These are phyloP conservation scores for Platyrinchus mystaceus DNA, from an alignment of 2,797 vertebrate species.

Conservation along the genomic window DNA sequence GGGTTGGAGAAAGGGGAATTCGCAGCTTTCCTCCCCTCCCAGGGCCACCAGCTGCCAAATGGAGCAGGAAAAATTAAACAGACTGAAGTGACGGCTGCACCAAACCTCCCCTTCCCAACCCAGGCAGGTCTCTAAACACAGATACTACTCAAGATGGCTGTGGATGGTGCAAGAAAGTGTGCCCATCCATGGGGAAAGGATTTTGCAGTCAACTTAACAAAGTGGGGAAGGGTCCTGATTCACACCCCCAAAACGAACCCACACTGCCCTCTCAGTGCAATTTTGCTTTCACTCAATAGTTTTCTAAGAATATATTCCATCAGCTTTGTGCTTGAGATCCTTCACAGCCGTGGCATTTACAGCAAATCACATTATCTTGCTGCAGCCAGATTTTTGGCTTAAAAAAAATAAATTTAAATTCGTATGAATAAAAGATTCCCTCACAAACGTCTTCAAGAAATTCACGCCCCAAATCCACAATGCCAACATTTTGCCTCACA, in stretches of 20 bases:
- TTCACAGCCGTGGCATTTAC: constrained; percentile 19
- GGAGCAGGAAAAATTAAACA: background rate
- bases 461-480: background rate
- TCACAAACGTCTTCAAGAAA: constrained; percentile 31
- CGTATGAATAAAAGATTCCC: constrained; percentile 43
- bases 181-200: fast-evolving
- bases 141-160: background rate
- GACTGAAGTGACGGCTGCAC: background rate
- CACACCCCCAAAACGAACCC: background rate
- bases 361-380: constrained; percentile 30
- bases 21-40: background rate
- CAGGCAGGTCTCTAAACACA: background rate
- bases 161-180: background rate
- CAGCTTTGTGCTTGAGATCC: constrained; percentile 11
- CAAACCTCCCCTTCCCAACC: background rate
- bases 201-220: background rate
- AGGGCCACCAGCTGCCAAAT: background rate
- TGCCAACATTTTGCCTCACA: constrained; percentile 3
- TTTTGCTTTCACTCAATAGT: background rate
- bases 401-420: background rate
- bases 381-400: constrained; percentile 39
- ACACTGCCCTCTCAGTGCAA: background rate
- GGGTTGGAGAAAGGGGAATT: background rate
- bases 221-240: background rate
- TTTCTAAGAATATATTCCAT: background rate